These are phyloP conservation scores for Busseola fusca DNA, from an alignment of 2,888 invertebrate species.

Conservation along the genomic window DNA sequence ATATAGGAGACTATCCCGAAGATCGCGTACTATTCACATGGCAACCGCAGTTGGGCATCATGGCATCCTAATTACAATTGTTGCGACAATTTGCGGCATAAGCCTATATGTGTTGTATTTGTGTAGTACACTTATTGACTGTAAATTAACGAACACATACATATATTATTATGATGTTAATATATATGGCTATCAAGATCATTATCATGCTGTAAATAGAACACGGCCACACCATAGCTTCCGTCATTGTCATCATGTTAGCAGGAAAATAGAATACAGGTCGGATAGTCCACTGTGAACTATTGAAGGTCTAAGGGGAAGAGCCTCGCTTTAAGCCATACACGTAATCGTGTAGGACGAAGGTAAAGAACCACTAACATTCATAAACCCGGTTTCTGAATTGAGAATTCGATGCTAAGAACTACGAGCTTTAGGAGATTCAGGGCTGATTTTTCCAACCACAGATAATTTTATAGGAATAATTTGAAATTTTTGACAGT, in stretches of 20 bases:
- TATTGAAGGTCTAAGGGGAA: constrained; percentile 23
- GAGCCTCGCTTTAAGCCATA: neutral
- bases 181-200: constrained; percentile 1
- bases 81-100: constrained; percentile 25
- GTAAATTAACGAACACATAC: constrained; percentile 12
- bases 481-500: too few relatives aligned
- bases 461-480: too few relatives aligned
- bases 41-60: constrained; percentile 11
- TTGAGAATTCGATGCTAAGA: neutral
- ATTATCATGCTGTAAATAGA: constrained; percentile 22
- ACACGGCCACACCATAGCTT: constrained; percentile 27
- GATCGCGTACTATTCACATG: neutral
- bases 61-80: constrained; percentile 1
- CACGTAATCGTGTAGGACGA: neutral
- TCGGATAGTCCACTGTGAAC: constrained; percentile 12
- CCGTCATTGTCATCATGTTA: constrained; percentile 18
- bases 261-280: constrained; percentile 35
- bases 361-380: neutral
- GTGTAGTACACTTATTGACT: constrained; percentile 14
- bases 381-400: neutral
- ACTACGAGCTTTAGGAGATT: neutral
- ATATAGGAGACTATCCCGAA: constrained; percentile 26
- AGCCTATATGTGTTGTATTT: neutral
- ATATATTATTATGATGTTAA: neutral
- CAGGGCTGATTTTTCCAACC: neutral